Evolutionary conservation across 2,113 vertebrate genomes (phyloP), one percentile per base, ranked within the genome.

Genomic region (Garra rufa): DNA sequence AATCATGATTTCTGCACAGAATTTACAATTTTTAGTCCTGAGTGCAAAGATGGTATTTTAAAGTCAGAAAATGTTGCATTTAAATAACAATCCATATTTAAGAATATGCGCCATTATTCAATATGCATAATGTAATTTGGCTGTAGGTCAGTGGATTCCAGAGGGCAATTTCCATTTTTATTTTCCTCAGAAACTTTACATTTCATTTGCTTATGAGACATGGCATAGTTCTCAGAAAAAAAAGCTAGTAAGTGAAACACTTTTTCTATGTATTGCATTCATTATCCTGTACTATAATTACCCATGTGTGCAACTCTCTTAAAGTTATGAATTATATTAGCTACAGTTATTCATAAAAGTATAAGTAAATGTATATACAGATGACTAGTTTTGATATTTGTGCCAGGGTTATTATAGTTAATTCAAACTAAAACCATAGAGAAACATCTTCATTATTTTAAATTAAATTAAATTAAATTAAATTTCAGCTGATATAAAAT

Each of bases 11-110:
- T 76, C 57, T 38, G 57, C 70, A 55, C 44, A 43, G 57, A 34
- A 79, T 85, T 80, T 73, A 73, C 24, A n/a, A 26, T 80, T 73
- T 52, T 61, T 84, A 48, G 65, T 73, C 41, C 78, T 61, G 6
- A 79, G 38, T 44, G 76, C 52, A 14, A n/a, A 55, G 48, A 76
- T n/a, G 48, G 10, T 55, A 73, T 71, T 71, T 71, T 44, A 24
- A 76, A 59, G 52, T n/a, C 34, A 19, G 17, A 26, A 26, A 61
- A 78, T 44, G n/a, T 78, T 78, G 38, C 55, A 79, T 79, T 78
- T 79, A 63, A 77, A 79, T 79, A 61, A 63, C 41, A 44, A 79
- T 79, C 38, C 38, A 59, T 57, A 41, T 41, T n/a, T n/a, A n/a
- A n/a, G n/a, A n/a, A n/a, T n/a, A n/a, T n/a, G n/a, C n/a, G n/a